A percentile compares a stretch with the other conserved stretches of the same genome.
Conservation (phyloP, 2,113 vertebrate species). For the Egretta garzetta region DNA sequence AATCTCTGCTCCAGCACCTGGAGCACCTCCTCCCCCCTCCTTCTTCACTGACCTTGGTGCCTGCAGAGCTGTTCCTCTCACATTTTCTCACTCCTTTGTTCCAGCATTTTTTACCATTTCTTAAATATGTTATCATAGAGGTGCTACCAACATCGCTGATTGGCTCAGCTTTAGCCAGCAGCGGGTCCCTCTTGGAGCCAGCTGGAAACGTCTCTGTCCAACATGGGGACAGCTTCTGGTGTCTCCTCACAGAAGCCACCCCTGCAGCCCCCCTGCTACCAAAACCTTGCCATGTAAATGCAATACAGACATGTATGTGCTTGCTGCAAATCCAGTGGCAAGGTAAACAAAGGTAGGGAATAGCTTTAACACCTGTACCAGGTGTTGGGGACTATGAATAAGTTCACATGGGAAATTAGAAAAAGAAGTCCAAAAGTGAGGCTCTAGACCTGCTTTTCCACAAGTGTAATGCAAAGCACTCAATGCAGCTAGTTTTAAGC, state of each 20-base stretch:
- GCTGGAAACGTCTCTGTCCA: not conserved
- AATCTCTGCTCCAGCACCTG: fast-evolving
- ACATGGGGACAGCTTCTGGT: not conserved
- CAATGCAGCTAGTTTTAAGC: not conserved
- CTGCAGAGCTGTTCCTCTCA: not conserved
- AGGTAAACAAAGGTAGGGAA: not conserved
- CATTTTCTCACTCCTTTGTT: not conserved
- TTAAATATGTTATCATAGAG: not conserved
- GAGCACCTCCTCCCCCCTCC: not conserved
- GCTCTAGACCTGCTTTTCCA: not conserved
- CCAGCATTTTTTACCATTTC: not conserved
- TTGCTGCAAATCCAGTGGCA: not conserved
- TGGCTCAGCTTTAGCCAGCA: not conserved
- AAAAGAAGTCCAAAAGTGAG: not conserved
- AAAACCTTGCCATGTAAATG: not conserved
- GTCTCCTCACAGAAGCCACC: not conserved
- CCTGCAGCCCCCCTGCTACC: not conserved
- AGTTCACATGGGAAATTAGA: not conserved
- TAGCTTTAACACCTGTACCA: not conserved
- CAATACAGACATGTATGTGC: not conserved
- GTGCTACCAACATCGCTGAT: not conserved
- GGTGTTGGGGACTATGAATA: not conserved
- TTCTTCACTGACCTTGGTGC: not conserved
- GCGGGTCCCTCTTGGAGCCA: fast-evolving
- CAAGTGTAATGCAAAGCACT: not conserved